Base-by-base conservation (phyloP, 1,140 invertebrate genomes). In the Copidosoma floridanum region DNA sequence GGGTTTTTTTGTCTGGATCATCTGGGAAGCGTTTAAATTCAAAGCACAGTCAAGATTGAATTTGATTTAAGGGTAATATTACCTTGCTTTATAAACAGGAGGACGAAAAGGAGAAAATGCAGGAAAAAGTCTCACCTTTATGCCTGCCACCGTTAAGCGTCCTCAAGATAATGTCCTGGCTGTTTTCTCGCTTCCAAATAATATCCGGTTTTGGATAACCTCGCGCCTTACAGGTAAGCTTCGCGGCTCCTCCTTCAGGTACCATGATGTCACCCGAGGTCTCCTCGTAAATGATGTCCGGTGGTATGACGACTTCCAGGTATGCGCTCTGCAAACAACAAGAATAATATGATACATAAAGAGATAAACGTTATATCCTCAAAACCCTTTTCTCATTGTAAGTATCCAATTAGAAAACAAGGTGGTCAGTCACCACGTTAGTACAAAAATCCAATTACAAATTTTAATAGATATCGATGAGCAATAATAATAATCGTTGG, bases 181-280 rank as follows among this genome's bases (percentile, higher is more conserved):
- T 89, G 73, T 97, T 93, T 78, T 97, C 93, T 43, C 93, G 84
- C 52, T 88, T 83, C 93, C 94, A 97, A 5, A 86, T 83, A 55
- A 95, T 91, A 62, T 88, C 88, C 0, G 94, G 94, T 57, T 88
- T 86, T 3, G 91, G 91, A 75, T 90, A 90, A 0, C 93, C 93
- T 35, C 88, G 82, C 0, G 93, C 93, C 68, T 89, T 90, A 75
- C 94, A 97, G 18, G 88, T 85, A 50, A 97, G 81, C 69, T 92
- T 93, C 3, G 92, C 91, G 4, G 91, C 90, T 2, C 92, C 89
- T 29, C 93, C 93, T 80, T 96, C 94, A 2, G 91, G 89, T 14
- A 94, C 91, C 89, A 94, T 93, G 79, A 94, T 86, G 71, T 95
- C 93, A 20, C 92, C 88, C 43, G 92, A 90, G 3, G 91, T 93